Conservation (phyloP, 2,113 vertebrate genomes). For the Neopipo cinnamomea region DNA sequence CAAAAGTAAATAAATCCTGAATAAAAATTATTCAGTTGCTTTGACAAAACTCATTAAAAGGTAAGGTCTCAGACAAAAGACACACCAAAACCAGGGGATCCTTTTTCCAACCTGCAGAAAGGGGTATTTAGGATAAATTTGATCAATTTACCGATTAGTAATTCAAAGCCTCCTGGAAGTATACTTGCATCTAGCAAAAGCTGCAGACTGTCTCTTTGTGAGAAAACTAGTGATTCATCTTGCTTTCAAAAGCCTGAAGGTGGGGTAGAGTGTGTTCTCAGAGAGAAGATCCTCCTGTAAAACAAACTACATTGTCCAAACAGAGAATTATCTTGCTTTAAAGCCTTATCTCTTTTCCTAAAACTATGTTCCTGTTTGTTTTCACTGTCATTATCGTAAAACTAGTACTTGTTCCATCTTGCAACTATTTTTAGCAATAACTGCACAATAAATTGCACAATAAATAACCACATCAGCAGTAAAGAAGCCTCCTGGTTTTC, state of each 20-base stretch:
- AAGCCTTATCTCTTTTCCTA: neutral
- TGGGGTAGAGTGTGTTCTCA: accelerated
- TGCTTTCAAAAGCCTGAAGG: neutral
- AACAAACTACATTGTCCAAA: neutral
- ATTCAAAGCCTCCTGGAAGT: neutral
- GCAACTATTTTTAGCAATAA: neutral
- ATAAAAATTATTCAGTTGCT: neutral
- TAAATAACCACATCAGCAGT: neutral
- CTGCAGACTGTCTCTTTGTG: neutral
- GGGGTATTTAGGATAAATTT: neutral
- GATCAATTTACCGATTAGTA: neutral
- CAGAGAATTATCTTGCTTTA: neutral
- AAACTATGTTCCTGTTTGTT: neutral
- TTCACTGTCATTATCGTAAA: neutral
- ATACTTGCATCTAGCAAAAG: neutral
- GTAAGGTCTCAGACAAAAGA: neutral
- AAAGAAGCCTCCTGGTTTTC: neutral
- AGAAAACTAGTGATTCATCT: neutral
- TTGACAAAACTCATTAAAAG: neutral
- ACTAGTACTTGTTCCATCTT: neutral
- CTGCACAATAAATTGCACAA: neutral
- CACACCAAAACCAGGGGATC: neutral
- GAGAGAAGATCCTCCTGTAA: neutral
- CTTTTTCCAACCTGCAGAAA: neutral
- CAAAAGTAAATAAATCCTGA: conserved; percentile 28